Conservation (phyloP, 2,888 invertebrate genomes). For the Chrysolina oricalcia region DNA sequence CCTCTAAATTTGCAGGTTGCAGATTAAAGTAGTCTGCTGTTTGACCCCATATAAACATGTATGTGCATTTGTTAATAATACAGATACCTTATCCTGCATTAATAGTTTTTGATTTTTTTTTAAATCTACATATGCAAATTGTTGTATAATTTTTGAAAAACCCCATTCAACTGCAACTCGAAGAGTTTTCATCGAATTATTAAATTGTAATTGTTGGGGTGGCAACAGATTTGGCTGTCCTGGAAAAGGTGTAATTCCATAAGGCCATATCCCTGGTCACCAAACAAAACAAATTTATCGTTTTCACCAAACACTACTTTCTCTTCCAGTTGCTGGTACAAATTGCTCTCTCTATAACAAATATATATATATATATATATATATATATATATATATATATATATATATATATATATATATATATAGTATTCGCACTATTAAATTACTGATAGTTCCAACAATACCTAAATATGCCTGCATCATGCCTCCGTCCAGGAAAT, state of each 20-base stretch:
- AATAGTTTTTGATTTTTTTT: slow-evolving; percentile 20
- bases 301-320: slow-evolving; percentile 36
- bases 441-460: not conserved
- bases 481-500: slow-evolving; percentile 51
- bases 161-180: slow-evolving; percentile 51
- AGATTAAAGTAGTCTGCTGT: slow-evolving; percentile 40
- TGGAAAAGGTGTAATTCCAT: slow-evolving; percentile 43
- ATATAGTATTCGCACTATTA: not conserved
- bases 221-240: slow-evolving; percentile 1
- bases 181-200: slow-evolving; percentile 44
- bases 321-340: slow-evolving; percentile 47
- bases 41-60: slow-evolving; percentile 31
- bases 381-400: too few species aligned
- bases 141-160: slow-evolving; percentile 44
- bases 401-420: too few species aligned
- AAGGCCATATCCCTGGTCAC: slow-evolving; percentile 51
- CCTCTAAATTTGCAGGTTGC: slow-evolving; percentile 6
- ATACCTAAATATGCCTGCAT: slow-evolving; percentile 49
- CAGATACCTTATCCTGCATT: not conserved
- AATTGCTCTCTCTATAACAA: slow-evolving; percentile 36
- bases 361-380: too few species aligned
- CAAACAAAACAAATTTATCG: slow-evolving; percentile 49
- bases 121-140: slow-evolving; percentile 43
- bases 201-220: slow-evolving; percentile 38
- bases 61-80: slow-evolving; percentile 37